A percentile compares a stretch with the other conserved stretches of the same genome.
phyloP scores from a whole-genome alignment of 2,888 invertebrate species.

The Coenonympha arcania region DNA sequence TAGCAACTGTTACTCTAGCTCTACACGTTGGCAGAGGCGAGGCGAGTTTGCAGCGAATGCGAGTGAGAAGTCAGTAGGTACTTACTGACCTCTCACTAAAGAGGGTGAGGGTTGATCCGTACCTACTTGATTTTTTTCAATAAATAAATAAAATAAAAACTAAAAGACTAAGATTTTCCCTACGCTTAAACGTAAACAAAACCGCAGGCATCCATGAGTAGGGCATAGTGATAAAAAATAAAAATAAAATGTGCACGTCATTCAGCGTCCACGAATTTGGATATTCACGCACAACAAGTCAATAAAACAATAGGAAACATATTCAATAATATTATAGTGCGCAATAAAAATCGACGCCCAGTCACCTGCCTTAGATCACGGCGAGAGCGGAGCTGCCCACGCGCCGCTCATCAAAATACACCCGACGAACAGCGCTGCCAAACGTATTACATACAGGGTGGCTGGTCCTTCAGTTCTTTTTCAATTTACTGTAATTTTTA shows the following conservation, averaged over 20 bases:
- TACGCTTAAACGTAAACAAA: background rate
- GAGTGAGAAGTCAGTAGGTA: no score
- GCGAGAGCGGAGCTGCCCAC: slow-evolving; percentile 52
- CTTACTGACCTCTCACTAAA: no score
- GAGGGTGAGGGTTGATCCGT: no score
- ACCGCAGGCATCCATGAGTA: background rate
- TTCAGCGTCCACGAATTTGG: no score
- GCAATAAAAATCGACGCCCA: slow-evolving; percentile 65
- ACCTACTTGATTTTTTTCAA: no score
- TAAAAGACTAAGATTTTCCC: no score
- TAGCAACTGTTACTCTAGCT: no score
- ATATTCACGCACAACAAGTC: slow-evolving; percentile 47
- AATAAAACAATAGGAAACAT: slow-evolving; percentile 61
- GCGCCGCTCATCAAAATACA: slow-evolving; percentile 63
- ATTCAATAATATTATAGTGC: slow-evolving; percentile 50
- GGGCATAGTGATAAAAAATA: slow-evolving; percentile 16
- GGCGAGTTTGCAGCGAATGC: no score
- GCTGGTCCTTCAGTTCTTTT: no score
- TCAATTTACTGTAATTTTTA: no score
- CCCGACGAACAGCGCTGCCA: slow-evolving; percentile 62
- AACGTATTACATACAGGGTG: slow-evolving; percentile 55
- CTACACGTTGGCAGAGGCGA: no score
- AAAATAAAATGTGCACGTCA: slow-evolving; percentile 35
- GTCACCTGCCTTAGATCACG: slow-evolving; percentile 56
- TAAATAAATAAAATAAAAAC: no score